Percentiles rank a stretch among this genome's conserved stretches.
phyloP scores from a whole-genome alignment of 2,888 invertebrate genomes.

The Apotomis turbidana region DNA sequence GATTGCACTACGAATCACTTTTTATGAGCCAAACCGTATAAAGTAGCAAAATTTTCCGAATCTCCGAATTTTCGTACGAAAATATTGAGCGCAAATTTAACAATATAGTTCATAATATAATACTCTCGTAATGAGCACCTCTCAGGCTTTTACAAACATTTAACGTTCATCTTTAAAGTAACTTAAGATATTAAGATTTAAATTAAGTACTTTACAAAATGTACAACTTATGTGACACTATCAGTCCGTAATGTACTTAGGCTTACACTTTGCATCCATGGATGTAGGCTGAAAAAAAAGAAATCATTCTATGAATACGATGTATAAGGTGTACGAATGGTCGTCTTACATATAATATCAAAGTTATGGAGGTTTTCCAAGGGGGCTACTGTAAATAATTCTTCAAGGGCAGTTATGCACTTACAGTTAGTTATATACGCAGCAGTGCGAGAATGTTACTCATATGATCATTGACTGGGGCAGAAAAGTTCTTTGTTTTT shows the following conservation, averaged over 20 bases:
- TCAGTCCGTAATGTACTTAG: slow-evolving; percentile 15
- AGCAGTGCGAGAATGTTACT: too few species aligned
- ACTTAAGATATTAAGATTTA: not conserved
- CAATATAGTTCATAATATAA: not conserved
- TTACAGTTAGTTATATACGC: too few species aligned
- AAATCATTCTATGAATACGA: not conserved
- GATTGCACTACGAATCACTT: too few species aligned
- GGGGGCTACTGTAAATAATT: too few species aligned
- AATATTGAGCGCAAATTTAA: slow-evolving; percentile 1
- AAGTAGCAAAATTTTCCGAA: not conserved
- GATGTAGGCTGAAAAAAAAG: slow-evolving; percentile 71
- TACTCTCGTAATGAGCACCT: slow-evolving; percentile 14
- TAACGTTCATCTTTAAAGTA: not conserved
- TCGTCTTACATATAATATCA: too few species aligned
- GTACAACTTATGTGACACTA: slow-evolving; percentile 7
- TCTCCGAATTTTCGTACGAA: not conserved
- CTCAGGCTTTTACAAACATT: slow-evolving; percentile 19
- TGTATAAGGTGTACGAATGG: too few species aligned
- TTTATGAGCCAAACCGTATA: too few species aligned
- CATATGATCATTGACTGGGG: too few species aligned
- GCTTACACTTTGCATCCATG: slow-evolving; percentile 69
- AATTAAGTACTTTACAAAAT: slow-evolving; percentile 5
- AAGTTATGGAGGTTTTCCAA: too few species aligned
- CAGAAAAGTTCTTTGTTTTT: too few species aligned
- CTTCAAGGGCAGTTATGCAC: too few species aligned